phyloP scores from a whole-genome alignment of 1,140 invertebrate genomes.

The Eupeodes corollae region DNA sequence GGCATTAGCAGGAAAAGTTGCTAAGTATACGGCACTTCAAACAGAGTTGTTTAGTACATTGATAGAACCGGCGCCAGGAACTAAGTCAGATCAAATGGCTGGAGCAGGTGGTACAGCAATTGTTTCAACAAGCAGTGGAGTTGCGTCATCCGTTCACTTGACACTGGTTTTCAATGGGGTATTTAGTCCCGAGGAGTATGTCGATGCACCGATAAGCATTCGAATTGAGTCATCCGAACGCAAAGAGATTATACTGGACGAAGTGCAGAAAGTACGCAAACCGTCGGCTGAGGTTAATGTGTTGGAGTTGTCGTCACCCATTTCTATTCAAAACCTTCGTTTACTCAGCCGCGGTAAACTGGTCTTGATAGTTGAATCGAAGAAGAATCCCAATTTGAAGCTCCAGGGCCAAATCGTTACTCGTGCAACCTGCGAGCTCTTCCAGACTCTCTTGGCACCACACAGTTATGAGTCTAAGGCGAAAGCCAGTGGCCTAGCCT shows the following conservation, averaged over 20 bases:
- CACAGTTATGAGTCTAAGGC: constrained; percentile 37
- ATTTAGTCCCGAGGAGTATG: constrained; percentile 51
- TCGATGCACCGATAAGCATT: constrained; percentile 55
- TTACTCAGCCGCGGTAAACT: constrained; percentile 59
- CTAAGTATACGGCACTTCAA: constrained; percentile 53
- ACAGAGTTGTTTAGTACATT: constrained; percentile 75
- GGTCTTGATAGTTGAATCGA: constrained; percentile 51
- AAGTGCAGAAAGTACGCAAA: constrained; percentile 48
- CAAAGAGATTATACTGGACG: constrained; percentile 58
- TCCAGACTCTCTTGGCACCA: constrained; percentile 50
- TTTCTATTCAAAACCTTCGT: constrained; percentile 57
- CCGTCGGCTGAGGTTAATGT: constrained; percentile 62
- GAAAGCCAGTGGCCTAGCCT: constrained; percentile 54
- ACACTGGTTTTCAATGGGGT: constrained; percentile 73
- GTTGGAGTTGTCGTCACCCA: constrained; percentile 58
- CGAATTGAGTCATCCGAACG: constrained; percentile 57
- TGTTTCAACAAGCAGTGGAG: constrained; percentile 62
- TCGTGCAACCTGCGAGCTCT: constrained; percentile 66
- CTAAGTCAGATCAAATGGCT: constrained; percentile 36
- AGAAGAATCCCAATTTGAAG: constrained; percentile 48
- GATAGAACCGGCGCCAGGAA: constrained; percentile 51
- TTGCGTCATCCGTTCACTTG: constrained; percentile 67
- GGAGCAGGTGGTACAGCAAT: constrained; percentile 74
- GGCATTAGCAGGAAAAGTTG: constrained; percentile 55
- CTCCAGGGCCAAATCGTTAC: constrained; percentile 56